Conservation (phyloP, 2,113 vertebrate genomes). For the Xerus inauris region DNA sequence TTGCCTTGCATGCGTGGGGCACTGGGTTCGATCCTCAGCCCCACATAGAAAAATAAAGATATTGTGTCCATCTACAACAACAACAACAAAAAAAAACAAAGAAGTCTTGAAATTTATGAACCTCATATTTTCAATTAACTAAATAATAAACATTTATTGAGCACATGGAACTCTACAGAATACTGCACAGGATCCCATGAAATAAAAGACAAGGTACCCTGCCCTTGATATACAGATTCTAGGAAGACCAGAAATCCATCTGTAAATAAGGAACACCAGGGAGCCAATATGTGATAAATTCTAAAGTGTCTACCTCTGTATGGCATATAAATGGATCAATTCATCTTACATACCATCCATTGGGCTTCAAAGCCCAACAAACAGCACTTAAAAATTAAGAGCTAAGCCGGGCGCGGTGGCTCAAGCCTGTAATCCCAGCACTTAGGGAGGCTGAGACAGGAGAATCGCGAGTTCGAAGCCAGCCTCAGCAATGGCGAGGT, state of each 20-base stretch:
- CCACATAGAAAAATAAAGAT: too few relatives aligned
- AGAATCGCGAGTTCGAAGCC: too few relatives aligned
- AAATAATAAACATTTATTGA: slow-evolving; percentile 31
- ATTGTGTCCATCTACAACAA: not conserved
- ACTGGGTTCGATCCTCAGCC: too few relatives aligned
- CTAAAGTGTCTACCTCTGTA: not conserved
- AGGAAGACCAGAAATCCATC: not conserved
- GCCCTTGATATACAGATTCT: not conserved
- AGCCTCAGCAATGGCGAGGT: too few relatives aligned
- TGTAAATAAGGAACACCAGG: not conserved
- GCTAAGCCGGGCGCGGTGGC: too few relatives aligned
- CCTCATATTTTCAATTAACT: slow-evolving; percentile 46
- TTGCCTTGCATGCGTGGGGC: too few relatives aligned
- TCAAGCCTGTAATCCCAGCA: too few relatives aligned
- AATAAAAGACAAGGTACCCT: not conserved
- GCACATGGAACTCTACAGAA: not conserved
- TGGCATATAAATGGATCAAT: not conserved
- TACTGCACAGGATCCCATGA: not conserved
- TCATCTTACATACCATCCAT: not conserved
- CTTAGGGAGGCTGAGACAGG: too few relatives aligned
- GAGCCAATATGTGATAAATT: not conserved
- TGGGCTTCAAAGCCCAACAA: not conserved
- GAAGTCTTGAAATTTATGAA: not conserved
- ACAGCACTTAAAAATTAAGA: not conserved
- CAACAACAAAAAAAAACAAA: not conserved